Evolutionary conservation across 2,113 vertebrate species (phyloP), one percentile per base, ranked within the genome.

Genomic region (Paracanthobrama guichenoti): DNA sequence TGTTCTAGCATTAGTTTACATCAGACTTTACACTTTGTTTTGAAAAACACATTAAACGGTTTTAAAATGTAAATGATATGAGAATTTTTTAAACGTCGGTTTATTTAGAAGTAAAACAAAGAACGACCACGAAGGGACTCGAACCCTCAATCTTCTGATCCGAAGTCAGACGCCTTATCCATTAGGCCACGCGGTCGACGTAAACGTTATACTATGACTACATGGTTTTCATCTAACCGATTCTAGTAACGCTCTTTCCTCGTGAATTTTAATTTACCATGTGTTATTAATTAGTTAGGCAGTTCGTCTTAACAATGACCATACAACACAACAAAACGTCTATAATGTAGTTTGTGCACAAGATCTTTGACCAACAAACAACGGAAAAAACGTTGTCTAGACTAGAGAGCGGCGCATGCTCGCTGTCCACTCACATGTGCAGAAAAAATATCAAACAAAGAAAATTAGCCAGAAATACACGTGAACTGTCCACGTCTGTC

Each of bases 101-200:
- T n/a, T n/a, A n/a, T 14, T 14, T 3, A 28, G 2, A 3, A n/a
- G n/a, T n/a, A 1, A 31, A 6, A 26, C 53, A 88, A 93, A 86
- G 62, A 0, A 0, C 93, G 92, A 94, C 93, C 93, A 94, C 93
- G 93, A 94, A 94, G 93, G 94, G 94, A 95, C 94, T 95, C 94
- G 94, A 95, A 95, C 94, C 94, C 94, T 94, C 93, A 95, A 95
- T 95, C 94, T 94, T 94, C 93, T 94, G 94, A 94, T 95, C 92
- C 93, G 94, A 94, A 95, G 94, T 94, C 94, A 94, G 93, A 94
- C 93, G 94, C 94, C 94, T 94, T 94, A 94, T 94, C 94, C 94
- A 95, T 94, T 94, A 94, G 94, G 94, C 93, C 94, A 95, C 94
- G 93, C 93, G 92, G 93, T 94, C 94, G 1, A 5, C 4, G 0